phyloP scores from a whole-genome alignment of 2,797 vertebrate genomes.

The Coilia nasus region DNA sequence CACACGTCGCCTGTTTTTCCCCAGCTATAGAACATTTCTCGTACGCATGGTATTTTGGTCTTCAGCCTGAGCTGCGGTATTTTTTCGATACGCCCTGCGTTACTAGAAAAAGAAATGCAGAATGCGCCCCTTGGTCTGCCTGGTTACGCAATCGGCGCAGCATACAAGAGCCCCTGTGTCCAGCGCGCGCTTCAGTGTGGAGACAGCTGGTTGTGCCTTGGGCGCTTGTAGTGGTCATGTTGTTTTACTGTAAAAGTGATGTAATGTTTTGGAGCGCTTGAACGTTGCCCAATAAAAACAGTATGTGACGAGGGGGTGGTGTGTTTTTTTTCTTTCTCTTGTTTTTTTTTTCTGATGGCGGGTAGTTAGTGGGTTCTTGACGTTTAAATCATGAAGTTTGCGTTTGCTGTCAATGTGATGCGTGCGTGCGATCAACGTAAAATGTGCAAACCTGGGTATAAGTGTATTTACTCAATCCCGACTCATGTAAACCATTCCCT shows the following conservation, averaged over 20 bases:
- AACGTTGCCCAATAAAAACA: slow-evolving; percentile 39
- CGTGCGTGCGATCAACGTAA: neutral
- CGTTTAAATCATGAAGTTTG: slow-evolving; percentile 1
- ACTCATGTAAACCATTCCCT: neutral
- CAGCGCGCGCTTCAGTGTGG: slow-evolving; percentile 41
- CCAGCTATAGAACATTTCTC: neutral
- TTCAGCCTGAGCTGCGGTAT: slow-evolving; percentile 30
- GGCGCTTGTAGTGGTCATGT: slow-evolving; percentile 62
- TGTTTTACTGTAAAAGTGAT: slow-evolving; percentile 74
- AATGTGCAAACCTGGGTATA: neutral
- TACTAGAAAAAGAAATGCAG: slow-evolving; percentile 59
- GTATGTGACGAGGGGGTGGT: neutral
- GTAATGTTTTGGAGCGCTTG: slow-evolving; percentile 73
- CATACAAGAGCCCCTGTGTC: slow-evolving; percentile 71
- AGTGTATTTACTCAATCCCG: neutral
- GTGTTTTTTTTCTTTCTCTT: neutral
- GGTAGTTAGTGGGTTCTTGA: neutral
- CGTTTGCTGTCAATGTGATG: neutral
- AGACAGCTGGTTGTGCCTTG: slow-evolving; percentile 59
- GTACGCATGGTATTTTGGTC: slow-evolving; percentile 20
- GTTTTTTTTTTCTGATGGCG: neutral
- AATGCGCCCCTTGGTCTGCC: slow-evolving; percentile 62
- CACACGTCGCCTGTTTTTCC: neutral
- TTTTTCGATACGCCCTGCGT: slow-evolving; percentile 51
- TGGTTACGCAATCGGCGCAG: slow-evolving; percentile 69